Percentiles rank a stretch among this genome's conserved stretches.
phyloP scores from a whole-genome alignment of 2,113 vertebrate genomes.

The Malurus melanocephalus region DNA sequence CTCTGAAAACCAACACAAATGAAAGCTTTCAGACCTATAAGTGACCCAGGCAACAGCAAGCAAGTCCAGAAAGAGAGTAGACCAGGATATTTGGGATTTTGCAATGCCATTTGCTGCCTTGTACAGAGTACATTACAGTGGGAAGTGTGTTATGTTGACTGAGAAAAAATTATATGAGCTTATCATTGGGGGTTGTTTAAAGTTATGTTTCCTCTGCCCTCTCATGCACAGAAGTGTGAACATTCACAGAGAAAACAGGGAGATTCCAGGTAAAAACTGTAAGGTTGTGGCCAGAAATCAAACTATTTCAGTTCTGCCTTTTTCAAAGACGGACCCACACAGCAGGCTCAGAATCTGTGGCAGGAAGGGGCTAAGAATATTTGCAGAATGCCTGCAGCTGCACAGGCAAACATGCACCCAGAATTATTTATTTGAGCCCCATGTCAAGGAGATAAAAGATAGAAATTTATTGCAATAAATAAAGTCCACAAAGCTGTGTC shows the following conservation, averaged over 20 bases:
- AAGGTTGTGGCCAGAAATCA: neutral
- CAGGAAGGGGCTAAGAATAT: neutral
- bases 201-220: neutral
- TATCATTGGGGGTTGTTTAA: neutral
- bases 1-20: neutral
- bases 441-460: neutral
- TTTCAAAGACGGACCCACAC: neutral
- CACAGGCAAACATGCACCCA: neutral
- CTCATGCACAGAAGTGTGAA: neutral
- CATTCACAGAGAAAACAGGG: neutral
- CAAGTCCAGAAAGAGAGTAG: neutral
- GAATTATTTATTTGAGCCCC: neutral
- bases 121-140: fast-evolving
- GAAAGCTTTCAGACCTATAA: neutral
- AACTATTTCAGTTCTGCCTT: neutral
- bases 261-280: neutral
- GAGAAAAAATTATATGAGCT: neutral
- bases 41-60: neutral
- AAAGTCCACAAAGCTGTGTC: neutral
- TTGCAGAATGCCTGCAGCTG: neutral
- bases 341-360: neutral
- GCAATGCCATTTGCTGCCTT: neutral
- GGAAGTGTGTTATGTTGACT: neutral
- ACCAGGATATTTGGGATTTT: neutral
- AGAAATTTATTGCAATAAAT: neutral